Base-by-base conservation (phyloP, 2,797 vertebrate species). In the Karalla daura region DNA sequence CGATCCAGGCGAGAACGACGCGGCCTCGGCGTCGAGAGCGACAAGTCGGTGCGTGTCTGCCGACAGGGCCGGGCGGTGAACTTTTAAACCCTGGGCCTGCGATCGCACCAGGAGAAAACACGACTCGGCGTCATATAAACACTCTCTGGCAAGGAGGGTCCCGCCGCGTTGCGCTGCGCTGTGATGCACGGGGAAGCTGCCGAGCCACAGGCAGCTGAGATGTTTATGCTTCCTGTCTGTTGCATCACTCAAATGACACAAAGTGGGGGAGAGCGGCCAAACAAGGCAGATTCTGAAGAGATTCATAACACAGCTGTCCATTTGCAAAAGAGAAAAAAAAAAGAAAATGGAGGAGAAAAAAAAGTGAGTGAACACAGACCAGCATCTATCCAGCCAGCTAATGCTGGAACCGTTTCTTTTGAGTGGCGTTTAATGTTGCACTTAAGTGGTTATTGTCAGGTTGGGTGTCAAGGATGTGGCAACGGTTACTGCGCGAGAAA, bases 161-260 rank as follows among this genome's bases (percentile, higher is more conserved):
- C 64, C 47, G 59, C 37, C 33, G 32, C 25, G 53, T 47, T 55
- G 40, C 46, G 43, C 58, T 69, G 55, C n/a, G n/a, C 54, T 24
- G 47, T n/a, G 13, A 53, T 63, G 47, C 27, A 54, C 63, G 45
- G 44, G 43, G 20, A 63, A 63, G 69, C 13, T 9, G 46, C 45
- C 47, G 60, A 32, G 51, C 32, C 70, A 23, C 37, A 51, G 63
- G 56, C 49, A 76, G 74, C 62, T 63, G 74, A 72, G 41, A 86
- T 77, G 70, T 79, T 73, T 74, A 56, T 67, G 52, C 47, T 45
- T 77, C 59, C 62, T 73, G 70, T 73, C 47, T 80, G 32, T 60
- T 71, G 55, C 40, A 59, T 76, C 39, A 70, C 40, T 81, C 40
- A 50, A 39, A 71, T 20, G 11, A 53, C 47, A 70, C 54, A 8